These are phyloP conservation scores for Aepyceros melampus DNA, from an alignment of 2,113 vertebrate genomes.

Conservation along the genomic window DNA sequence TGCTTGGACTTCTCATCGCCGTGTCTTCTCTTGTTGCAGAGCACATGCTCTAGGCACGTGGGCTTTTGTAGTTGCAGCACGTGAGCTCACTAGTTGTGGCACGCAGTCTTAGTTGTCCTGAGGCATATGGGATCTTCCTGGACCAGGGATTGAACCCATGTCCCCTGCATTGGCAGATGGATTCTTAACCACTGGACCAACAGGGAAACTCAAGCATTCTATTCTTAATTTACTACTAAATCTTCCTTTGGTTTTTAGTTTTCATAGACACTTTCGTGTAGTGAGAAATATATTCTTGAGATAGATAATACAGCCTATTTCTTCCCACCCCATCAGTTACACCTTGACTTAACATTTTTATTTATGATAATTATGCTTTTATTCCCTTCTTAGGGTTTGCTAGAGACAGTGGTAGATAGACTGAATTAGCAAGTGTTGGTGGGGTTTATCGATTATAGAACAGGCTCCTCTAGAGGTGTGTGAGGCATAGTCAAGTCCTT, in stretches of 20 bases:
- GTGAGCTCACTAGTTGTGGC: neutral
- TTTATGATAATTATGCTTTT: neutral
- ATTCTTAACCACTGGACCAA: neutral
- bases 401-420: neutral
- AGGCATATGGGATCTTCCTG: neutral
- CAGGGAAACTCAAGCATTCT: neutral
- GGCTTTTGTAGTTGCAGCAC: neutral
- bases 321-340: neutral
- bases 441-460: neutral
- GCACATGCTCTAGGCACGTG: neutral
- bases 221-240: conserved; percentile 7
- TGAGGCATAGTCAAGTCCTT: neutral
- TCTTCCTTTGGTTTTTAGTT: accelerated
- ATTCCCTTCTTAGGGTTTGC: neutral
- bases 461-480: conserved; percentile 22
- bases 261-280: neutral
- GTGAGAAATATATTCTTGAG: neutral
- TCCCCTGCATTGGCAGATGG: neutral
- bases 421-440: neutral
- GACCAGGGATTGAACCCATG: neutral
- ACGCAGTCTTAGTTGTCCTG: neutral
- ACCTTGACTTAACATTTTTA: neutral
- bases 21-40: neutral
- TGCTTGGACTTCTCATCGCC: neutral
- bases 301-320: conserved; percentile 31